A percentile compares a stretch with the other conserved stretches of the same genome.
phyloP scores from a whole-genome alignment of 2,888 invertebrate genomes.

The Cerastoderma edule region DNA sequence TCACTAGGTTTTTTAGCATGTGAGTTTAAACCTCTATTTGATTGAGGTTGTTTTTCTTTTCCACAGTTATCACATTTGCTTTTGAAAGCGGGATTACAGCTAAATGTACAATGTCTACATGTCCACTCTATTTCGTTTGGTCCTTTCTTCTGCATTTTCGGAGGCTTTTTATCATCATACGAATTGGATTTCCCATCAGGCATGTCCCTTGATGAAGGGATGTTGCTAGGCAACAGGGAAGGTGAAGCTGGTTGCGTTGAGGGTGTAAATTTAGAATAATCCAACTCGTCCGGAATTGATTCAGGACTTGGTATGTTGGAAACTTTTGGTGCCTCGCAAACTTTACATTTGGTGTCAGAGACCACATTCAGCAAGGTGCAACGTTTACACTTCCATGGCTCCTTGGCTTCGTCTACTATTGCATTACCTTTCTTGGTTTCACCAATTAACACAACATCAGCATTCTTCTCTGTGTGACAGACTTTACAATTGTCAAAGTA shows the following conservation, averaged over 20 bases:
- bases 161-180: slow-evolving; percentile 3
- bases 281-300: slow-evolving; percentile 58
- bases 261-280: slow-evolving; percentile 55
- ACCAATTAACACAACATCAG: slow-evolving; percentile 25
- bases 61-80: slow-evolving; percentile 20
- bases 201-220: slow-evolving; percentile 1
- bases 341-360: slow-evolving; percentile 89
- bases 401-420: background rate
- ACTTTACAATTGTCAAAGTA: slow-evolving; percentile 52
- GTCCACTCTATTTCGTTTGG: slow-evolving; percentile 8
- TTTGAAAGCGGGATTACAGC: slow-evolving; percentile 9
- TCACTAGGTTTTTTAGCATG: slow-evolving; percentile 15
- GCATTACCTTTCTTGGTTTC: background rate
- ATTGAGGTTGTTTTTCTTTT: slow-evolving; percentile 4
- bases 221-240: slow-evolving; percentile 13
- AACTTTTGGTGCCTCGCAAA: slow-evolving; percentile 88
- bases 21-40: background rate
- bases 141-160: slow-evolving; percentile 9
- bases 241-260: slow-evolving; percentile 52
- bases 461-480: slow-evolving; percentile 45
- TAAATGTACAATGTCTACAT: slow-evolving; percentile 14
- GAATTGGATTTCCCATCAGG: slow-evolving; percentile 24
- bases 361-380: slow-evolving; percentile 91
- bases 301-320: slow-evolving; percentile 66
- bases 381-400: slow-evolving; percentile 85